Evolutionary conservation across 2,797 vertebrate genomes (phyloP), one percentile per base, ranked within the genome.

Genomic region (Pangasius mekongensis): DNA sequence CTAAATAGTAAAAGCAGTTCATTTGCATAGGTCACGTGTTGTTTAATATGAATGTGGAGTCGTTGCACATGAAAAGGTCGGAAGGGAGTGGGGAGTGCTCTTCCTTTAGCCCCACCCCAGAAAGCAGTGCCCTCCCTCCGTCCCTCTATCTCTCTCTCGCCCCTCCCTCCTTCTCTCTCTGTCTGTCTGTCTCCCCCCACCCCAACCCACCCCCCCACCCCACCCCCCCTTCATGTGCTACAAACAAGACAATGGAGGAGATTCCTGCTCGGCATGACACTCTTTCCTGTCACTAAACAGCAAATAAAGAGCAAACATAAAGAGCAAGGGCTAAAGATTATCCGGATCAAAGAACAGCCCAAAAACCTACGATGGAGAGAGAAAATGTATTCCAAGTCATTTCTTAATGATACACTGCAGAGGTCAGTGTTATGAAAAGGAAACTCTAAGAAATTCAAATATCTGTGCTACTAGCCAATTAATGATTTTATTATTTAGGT

Each of bases 211-310:
- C 33, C 22, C 66, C 30, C 76, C 76, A 77, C 84, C 84, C 83
- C 67, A 33, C 3, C 16, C 14, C 54, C 52, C 36, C 81, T 86
- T 85, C 71, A 76, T 58, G 24, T 22, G 83, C 71, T 85, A 86
- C 84, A 83, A 67, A 54, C 39, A 86, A 86, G 84, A 92, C 91
- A 92, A 91, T 91, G 71, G 88, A 73, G 69, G 84, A 90, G 91
- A 92, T 90, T 92, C 90, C 87, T 90, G 86, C 87, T 89, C 87
- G 78, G 86, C 87, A 84, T 92, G 90, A 87, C 89, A 60, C 89
- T 77, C 82, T 89, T 91, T 92, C 90, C 91, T 92, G 90, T 91
- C 89, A 87, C 89, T 86, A 91, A 91, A 92, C 87, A 90, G 83
- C 83, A 89, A 90, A 90, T 91, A 92, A 90, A 81, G 49, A 49